Percentiles rank a stretch among this genome's conserved stretches.
These are phyloP conservation scores for Microtus ochrogaster DNA, from an alignment of 2,113 vertebrate species.

Conservation along the genomic window DNA sequence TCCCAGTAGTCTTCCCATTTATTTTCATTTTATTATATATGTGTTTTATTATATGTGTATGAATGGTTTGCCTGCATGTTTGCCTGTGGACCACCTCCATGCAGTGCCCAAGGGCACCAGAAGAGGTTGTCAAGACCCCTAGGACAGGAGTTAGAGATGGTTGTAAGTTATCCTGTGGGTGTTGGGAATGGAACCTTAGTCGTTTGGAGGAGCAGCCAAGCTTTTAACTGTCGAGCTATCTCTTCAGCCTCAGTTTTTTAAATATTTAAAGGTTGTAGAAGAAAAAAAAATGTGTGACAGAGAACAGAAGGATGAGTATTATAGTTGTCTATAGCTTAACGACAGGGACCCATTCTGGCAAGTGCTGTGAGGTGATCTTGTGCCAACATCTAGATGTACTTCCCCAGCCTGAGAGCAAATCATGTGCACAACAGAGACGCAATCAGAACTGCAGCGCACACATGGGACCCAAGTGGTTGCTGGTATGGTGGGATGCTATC, in stretches of 20 bases:
- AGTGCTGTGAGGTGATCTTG: not conserved
- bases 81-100: not conserved
- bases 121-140: not conserved
- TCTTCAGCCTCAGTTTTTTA: not conserved
- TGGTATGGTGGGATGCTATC: not conserved
- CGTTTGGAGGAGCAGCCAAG: not conserved
- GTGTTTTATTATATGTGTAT: not conserved
- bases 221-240: not conserved
- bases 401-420: not conserved
- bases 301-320: not conserved
- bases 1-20: not conserved
- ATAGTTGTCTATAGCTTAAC: not conserved
- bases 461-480: rapidly evolving
- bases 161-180: not conserved
- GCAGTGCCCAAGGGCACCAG: not conserved
- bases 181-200: not conserved
- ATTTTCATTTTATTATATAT: not conserved
- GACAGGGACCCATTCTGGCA: not conserved
- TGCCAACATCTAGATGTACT: not conserved
- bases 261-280: not conserved
- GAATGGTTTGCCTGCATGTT: not conserved
- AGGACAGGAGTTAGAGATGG: not conserved
- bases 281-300: not conserved
- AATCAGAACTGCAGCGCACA: not conserved
- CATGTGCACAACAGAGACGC: not conserved